Evolutionary conservation across 2,113 vertebrate species (phyloP).

Genomic region (Alectura lathami): DNA sequence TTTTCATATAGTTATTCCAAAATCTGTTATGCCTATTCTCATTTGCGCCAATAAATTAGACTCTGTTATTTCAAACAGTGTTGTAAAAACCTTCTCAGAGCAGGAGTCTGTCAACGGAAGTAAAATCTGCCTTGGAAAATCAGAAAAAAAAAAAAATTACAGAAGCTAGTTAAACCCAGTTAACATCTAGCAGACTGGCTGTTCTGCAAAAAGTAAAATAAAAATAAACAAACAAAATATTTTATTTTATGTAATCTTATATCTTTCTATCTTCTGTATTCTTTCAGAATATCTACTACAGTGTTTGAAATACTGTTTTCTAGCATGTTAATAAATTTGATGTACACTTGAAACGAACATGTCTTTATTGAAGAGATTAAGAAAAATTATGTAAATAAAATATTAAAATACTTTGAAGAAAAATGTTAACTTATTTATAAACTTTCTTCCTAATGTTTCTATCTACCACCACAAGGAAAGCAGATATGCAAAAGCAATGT

Average conservation of each 20-base stretch:
- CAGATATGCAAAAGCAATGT: accelerated
- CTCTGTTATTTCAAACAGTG: not conserved
- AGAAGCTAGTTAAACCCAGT: not conserved
- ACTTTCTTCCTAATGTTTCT: not conserved
- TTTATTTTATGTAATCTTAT: not conserved
- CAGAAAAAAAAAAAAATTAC: not conserved
- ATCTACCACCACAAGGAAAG: not conserved
- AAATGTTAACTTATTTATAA: not conserved
- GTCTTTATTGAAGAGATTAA: not conserved
- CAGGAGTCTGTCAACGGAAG: constrained; percentile 1
- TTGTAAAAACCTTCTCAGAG: not conserved
- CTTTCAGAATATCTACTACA: not conserved
- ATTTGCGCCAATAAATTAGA: not conserved
- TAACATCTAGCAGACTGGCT: not conserved
- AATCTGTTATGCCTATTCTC: not conserved
- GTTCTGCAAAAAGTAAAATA: too few relatives aligned
- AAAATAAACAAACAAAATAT: too few relatives aligned
- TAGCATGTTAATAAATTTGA: not conserved
- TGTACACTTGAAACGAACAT: not conserved
- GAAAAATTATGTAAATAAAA: not conserved
- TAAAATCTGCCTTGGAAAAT: not conserved
- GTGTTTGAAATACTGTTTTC: not conserved
- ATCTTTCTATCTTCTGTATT: not conserved
- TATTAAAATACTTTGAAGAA: not conserved
- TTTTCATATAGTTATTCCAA: not conserved